Evolutionary conservation across 2,113 vertebrate species (phyloP), one percentile per base, ranked within the genome.

Genomic region (Nycticorax nycticorax): DNA sequence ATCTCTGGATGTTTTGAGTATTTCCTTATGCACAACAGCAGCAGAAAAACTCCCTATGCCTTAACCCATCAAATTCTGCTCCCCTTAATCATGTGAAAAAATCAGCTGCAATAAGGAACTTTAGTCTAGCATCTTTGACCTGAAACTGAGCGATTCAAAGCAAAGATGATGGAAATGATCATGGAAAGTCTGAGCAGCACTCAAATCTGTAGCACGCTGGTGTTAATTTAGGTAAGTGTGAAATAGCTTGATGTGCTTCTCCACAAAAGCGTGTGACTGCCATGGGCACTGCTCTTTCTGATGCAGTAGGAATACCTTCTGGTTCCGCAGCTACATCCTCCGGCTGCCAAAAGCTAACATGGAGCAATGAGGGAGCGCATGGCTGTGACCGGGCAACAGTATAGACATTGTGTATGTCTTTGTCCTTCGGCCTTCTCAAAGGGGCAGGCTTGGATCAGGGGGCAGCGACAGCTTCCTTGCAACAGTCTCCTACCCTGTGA

Each of bases 331-430:
- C 57, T 47, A 1, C 12, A 28, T 26, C 35, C 43, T 43, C n/a
- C 35, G 7, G 6, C 10, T 60, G 62, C 75, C 45, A 17, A 1
- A 23, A 18, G 9, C 7, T 47, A 5, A 14, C 74, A 3, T 32
- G 14, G 45, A 30, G 68, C 55, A 4, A 7, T 0, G 66, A 24
- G 4, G 56, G 41, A 55, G 20, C 0, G 21, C 0, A 0, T 19
- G 76, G 35, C 80, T 53, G 35, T 33, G 59, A 6, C 24, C 12
- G 1, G 21, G 33, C 62, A 59, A 17, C 1, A 1, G 10, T 16
- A 3, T 2, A 27, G 52, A 35, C 3, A 0, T 12, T 9, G 24
- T 10, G 1, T 3, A 2, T 11, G 47, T 27, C 57, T 52, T 30
- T 69, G 67, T 53, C 53, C 21, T 14, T 35, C 16, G 3, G 27